These are phyloP conservation scores for Temnothorax nylanderi DNA, from an alignment of 1,140 invertebrate genomes.

Conservation along the genomic window DNA sequence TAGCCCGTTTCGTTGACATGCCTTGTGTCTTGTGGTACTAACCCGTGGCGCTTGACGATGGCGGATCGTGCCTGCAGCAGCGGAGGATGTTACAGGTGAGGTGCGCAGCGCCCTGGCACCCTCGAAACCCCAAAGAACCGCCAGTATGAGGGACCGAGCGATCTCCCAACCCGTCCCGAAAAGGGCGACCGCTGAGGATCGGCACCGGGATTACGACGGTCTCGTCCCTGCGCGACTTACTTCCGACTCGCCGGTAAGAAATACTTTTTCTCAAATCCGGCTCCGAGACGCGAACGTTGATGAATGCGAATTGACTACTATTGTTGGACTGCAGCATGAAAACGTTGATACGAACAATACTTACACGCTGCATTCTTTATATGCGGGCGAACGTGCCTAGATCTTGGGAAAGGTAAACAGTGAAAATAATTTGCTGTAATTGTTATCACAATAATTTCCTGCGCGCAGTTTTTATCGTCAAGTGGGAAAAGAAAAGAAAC, in stretches of 20 bases:
- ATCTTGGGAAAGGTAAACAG: background rate
- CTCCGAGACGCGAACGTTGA: background rate
- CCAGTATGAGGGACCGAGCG: conserved; percentile 90
- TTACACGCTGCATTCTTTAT: background rate
- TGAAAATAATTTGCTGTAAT: conserved; percentile 7
- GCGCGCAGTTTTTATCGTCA: background rate
- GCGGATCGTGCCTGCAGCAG: conserved; percentile 85
- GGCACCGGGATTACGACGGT: conserved; percentile 78
- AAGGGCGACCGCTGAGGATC: conserved; percentile 61
- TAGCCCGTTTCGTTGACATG: conserved; percentile 79
- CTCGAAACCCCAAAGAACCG: conserved; percentile 93
- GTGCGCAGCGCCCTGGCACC: conserved; percentile 91
- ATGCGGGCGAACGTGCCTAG: background rate
- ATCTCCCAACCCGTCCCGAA: conserved; percentile 75
- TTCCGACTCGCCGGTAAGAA: conserved; percentile 78
- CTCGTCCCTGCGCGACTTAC: conserved; percentile 68
- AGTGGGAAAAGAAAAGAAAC: background rate
- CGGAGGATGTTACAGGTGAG: conserved; percentile 89
- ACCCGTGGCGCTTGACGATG: conserved; percentile 84
- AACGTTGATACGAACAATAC: background rate
- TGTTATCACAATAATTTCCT: background rate
- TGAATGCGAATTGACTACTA: background rate
- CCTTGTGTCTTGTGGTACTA: conserved; percentile 85
- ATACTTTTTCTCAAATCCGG: background rate
- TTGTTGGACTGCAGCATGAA: background rate